A percentile compares a stretch with the other conserved stretches of the same genome.
phyloP scores from a whole-genome alignment of 2,797 vertebrate species.

The Rhadinocentrus ornatus region DNA sequence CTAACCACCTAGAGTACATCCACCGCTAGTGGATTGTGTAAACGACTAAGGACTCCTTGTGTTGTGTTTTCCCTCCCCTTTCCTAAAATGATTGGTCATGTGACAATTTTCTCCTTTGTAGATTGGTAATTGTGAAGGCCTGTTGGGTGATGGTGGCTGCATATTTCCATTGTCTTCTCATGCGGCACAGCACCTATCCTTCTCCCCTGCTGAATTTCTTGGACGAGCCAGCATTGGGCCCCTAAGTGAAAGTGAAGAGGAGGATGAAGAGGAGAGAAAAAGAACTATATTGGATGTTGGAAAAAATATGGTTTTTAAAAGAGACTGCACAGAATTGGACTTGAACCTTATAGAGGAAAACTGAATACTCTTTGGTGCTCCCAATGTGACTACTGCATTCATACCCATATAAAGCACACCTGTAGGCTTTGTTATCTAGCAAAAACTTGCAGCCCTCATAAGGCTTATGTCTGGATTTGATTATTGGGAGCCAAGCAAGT shows the following conservation, averaged over 20 bases:
- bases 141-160: constrained; percentile 61
- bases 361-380: constrained; percentile 73
- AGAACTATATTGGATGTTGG: constrained; percentile 64
- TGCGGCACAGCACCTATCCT: constrained; percentile 69
- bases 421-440: constrained; percentile 57
- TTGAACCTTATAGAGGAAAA: constrained; percentile 95
- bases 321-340: constrained; percentile 94
- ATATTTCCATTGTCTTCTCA: constrained; percentile 67
- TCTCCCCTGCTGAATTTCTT: constrained; percentile 82
- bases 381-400: constrained; percentile 52
- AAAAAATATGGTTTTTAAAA: constrained; percentile 88
- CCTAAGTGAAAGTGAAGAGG: constrained; percentile 90
- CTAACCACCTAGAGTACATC: neutral
- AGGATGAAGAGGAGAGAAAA: constrained; percentile 81
- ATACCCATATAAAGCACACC: constrained; percentile 68
- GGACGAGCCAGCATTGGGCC: constrained; percentile 83
- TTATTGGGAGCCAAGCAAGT: constrained; percentile 60
- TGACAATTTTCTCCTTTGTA: constrained; percentile 43
- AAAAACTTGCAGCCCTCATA: constrained; percentile 63
- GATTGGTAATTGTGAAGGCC: constrained; percentile 77
- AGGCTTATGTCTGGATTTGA: constrained; percentile 50
- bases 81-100: neutral
- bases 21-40: neutral
- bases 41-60: neutral
- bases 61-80: neutral